Conservation (phyloP, 2,113 vertebrate genomes). For the human (Homo sapiens) region DNA sequence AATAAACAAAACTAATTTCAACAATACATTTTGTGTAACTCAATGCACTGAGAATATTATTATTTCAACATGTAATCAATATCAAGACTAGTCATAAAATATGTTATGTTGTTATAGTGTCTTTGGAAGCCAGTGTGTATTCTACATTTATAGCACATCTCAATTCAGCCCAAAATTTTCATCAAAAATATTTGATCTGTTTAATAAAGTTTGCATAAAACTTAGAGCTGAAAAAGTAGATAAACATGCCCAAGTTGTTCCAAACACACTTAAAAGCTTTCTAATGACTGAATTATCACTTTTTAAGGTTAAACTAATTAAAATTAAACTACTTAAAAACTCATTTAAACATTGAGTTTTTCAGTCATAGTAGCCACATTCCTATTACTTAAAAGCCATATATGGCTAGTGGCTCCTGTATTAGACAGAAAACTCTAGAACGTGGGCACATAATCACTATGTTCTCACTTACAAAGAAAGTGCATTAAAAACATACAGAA, state of each 20-base stretch:
- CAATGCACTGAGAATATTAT: neutral
- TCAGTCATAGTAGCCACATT: neutral
- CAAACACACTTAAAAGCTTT: neutral
- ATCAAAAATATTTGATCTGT: neutral
- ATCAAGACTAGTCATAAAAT: conserved; percentile 5
- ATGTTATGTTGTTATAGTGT: neutral
- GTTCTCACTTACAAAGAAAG: neutral
- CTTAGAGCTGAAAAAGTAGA: neutral
- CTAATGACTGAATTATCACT: neutral
- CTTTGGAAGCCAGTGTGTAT: conserved; percentile 1
- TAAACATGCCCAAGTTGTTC: neutral
- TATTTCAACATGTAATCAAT: neutral
- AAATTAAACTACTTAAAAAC: neutral
- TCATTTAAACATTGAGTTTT: neutral
- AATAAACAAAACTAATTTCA: neutral
- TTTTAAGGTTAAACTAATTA: neutral
- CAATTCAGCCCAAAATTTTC: neutral
- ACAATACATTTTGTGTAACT: neutral
- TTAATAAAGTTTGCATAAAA: neutral
- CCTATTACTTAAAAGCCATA: neutral
- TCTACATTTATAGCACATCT: neutral
- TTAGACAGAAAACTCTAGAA: neutral
- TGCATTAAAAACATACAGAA: neutral
- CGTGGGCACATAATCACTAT: fast-evolving
- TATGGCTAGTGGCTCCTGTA: neutral